phyloP scores from a whole-genome alignment of 2,888 invertebrate species.

The Ditula angustiorana region DNA sequence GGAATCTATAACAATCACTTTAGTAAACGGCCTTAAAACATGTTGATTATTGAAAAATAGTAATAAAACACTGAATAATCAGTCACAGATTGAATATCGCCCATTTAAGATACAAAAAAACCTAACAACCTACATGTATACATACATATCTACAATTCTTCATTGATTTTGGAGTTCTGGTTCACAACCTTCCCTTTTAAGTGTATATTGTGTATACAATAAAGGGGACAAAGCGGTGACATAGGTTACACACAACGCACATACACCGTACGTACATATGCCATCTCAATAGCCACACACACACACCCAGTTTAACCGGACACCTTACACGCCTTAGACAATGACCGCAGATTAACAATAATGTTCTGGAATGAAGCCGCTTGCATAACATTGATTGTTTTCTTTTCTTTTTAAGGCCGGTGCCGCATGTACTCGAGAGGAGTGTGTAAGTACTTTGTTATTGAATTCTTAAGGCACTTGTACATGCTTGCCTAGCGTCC shows the following conservation, averaged over 20 bases:
- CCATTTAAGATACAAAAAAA: background rate
- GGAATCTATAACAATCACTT: no score
- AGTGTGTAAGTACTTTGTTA: conserved; percentile 68
- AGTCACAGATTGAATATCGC: background rate
- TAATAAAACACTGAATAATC: background rate
- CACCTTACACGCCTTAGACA: background rate
- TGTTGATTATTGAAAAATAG: background rate
- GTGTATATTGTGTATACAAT: background rate
- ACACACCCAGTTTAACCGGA: background rate
- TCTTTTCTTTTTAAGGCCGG: conserved; percentile 65
- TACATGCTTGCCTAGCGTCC: background rate
- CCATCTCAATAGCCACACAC: background rate
- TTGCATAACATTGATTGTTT: conserved; percentile 49
- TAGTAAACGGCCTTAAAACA: background rate
- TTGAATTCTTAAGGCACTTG: background rate
- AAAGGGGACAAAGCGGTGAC: background rate
- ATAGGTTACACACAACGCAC: background rate
- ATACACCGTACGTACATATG: background rate
- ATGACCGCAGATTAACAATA: conserved; percentile 2
- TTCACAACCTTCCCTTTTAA: background rate
- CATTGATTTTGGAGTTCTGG: background rate
- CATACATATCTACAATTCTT: background rate
- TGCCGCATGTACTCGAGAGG: conserved; percentile 76
- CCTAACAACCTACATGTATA: background rate
- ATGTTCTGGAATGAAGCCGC: conserved; percentile 18